A percentile compares a stretch with the other conserved stretches of the same genome.
Conservation (phyloP, 2,113 vertebrate species). For the Strigops habroptila region DNA sequence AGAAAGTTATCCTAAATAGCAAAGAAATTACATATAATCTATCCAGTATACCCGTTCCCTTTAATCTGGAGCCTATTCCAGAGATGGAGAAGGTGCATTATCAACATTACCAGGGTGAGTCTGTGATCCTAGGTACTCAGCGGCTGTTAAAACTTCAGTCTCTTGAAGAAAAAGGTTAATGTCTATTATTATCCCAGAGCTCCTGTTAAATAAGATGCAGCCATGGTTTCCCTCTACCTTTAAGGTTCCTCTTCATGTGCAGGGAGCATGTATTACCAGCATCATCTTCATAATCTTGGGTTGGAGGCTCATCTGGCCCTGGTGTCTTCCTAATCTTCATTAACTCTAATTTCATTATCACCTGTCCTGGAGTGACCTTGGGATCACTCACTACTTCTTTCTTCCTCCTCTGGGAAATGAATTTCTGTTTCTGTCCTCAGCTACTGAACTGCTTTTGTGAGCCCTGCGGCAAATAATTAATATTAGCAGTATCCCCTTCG, state of each 20-base stretch:
- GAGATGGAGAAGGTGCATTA: background rate
- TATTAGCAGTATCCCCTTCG: constrained; percentile 33
- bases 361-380: constrained; percentile 74
- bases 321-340: constrained; percentile 69
- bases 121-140: background rate
- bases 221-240: background rate
- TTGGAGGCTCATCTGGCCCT: constrained; percentile 63
- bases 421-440: constrained; percentile 61
- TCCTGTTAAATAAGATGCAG: background rate
- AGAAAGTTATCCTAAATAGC: background rate
- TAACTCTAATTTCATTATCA: constrained; percentile 79
- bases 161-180: background rate
- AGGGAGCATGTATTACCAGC: background rate
- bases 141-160: background rate
- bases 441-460: constrained; percentile 31
- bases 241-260: background rate
- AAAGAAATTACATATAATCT: background rate
- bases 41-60: background rate
- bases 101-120: background rate
- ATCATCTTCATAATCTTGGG: constrained; percentile 15
- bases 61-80: background rate
- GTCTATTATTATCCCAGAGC: background rate
- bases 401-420: constrained; percentile 70
- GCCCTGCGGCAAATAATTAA: constrained; percentile 53
- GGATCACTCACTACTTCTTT: constrained; percentile 56